These are phyloP conservation scores for Catamblyrhynchus diadema DNA, from an alignment of 2,797 vertebrate genomes.

Conservation along the genomic window DNA sequence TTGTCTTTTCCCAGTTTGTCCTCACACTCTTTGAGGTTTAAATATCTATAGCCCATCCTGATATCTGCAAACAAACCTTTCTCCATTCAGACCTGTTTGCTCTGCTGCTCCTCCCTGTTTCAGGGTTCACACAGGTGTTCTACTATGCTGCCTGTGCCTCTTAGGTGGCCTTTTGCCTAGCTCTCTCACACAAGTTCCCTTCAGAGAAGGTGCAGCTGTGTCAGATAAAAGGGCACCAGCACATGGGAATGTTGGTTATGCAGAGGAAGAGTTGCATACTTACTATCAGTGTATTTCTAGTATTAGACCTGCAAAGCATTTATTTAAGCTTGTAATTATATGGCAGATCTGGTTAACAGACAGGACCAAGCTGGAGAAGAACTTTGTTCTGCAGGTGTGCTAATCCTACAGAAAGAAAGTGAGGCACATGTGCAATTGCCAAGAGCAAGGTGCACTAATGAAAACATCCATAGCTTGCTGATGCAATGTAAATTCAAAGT, in stretches of 20 bases:
- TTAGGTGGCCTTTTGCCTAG: accelerated
- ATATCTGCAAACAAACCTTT: not conserved
- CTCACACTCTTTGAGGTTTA: not conserved
- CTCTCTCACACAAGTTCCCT: not conserved
- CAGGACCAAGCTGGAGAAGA: not conserved
- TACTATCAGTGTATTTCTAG: not conserved
- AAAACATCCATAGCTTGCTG: not conserved
- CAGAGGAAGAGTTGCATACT: not conserved
- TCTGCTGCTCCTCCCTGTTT: not conserved
- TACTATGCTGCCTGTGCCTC: accelerated
- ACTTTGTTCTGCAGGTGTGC: not conserved
- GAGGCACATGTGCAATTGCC: not conserved
- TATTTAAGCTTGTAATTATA: not conserved
- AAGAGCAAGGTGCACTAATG: not conserved
- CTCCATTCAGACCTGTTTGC: not conserved
- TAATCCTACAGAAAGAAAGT: not conserved
- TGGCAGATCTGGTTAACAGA: not conserved
- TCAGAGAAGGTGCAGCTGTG: not conserved
- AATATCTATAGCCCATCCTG: not conserved
- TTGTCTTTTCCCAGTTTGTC: not conserved
- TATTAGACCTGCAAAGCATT: not conserved
- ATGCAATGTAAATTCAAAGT: not conserved
- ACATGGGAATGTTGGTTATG: not conserved
- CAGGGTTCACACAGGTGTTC: too few relatives aligned
- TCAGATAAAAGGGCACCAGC: not conserved